phyloP scores from a whole-genome alignment of 1,140 invertebrate species.

The Ooceraea biroi region DNA sequence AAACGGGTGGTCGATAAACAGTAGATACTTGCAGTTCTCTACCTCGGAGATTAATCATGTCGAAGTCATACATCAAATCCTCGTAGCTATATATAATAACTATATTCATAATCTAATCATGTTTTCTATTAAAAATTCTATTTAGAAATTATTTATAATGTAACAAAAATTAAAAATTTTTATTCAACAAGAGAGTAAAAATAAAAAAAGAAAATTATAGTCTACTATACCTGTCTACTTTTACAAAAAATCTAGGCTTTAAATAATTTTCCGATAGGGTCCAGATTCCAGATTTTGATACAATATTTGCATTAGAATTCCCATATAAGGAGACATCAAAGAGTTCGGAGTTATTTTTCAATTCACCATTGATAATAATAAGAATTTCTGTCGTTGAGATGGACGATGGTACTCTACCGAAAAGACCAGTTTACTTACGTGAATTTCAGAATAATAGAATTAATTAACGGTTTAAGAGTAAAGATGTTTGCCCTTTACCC shows the following conservation, averaged over 20 bases:
- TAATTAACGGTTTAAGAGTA: no score
- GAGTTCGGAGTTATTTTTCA: constrained; percentile 69
- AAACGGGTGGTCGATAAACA: constrained; percentile 76
- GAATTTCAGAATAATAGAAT: neutral
- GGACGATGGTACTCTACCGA: constrained; percentile 72
- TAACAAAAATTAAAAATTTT: no score
- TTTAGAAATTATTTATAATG: no score
- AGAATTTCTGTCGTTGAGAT: constrained; percentile 77
- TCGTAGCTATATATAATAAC: constrained; percentile 64
- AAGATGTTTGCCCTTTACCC: constrained; percentile 62
- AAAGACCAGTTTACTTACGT: neutral
- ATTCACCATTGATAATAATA: constrained; percentile 70
- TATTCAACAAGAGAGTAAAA: neutral
- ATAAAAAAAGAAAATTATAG: neutral
- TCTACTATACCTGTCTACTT: constrained; percentile 74
- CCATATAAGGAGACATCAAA: constrained; percentile 75
- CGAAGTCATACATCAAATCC: constrained; percentile 28
- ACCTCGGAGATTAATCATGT: constrained; percentile 72
- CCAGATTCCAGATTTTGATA: constrained; percentile 75
- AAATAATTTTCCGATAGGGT: constrained; percentile 78
- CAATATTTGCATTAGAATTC: constrained; percentile 76
- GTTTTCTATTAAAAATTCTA: no score
- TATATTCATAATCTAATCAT: no score
- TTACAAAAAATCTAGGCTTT: constrained; percentile 71
- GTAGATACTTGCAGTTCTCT: constrained; percentile 73